Conservation (phyloP, 2,113 vertebrate genomes). For the Setophaga petechia region DNA sequence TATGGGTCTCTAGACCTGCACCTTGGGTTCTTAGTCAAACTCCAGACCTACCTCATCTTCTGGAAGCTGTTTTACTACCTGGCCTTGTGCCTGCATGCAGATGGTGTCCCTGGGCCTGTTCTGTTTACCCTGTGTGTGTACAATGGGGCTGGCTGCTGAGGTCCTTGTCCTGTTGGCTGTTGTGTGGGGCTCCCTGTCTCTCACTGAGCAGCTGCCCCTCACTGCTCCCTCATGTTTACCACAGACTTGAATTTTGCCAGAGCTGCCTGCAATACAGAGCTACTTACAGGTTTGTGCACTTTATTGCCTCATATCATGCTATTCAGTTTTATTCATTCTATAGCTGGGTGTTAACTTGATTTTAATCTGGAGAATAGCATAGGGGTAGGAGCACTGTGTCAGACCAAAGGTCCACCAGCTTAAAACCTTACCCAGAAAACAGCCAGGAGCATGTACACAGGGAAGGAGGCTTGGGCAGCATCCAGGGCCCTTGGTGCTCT, state of each 20-base stretch:
- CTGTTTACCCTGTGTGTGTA: background rate
- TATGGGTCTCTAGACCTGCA: accelerated
- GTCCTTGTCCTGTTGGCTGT: background rate
- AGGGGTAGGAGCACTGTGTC: background rate
- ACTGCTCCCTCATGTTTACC: background rate
- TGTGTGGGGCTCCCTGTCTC: background rate
- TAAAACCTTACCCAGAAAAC: background rate
- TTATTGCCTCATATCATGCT: accelerated
- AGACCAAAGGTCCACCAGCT: background rate
- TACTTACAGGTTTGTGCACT: background rate
- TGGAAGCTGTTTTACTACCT: background rate
- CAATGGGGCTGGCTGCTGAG: background rate
- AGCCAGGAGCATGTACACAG: accelerated
- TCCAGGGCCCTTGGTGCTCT: accelerated
- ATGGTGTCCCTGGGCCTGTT: background rate
- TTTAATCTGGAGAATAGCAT: background rate
- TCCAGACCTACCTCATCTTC: accelerated
- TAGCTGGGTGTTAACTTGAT: background rate
- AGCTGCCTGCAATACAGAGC: background rate
- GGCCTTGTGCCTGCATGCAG: background rate
- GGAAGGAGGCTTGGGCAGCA: background rate
- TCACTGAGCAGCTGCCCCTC: background rate
- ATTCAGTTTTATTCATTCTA: background rate
- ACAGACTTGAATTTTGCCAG: accelerated
- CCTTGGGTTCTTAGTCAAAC: background rate